Evolutionary conservation across 2,888 invertebrate genomes (phyloP).

Genomic region (Myopa testacea): DNA sequence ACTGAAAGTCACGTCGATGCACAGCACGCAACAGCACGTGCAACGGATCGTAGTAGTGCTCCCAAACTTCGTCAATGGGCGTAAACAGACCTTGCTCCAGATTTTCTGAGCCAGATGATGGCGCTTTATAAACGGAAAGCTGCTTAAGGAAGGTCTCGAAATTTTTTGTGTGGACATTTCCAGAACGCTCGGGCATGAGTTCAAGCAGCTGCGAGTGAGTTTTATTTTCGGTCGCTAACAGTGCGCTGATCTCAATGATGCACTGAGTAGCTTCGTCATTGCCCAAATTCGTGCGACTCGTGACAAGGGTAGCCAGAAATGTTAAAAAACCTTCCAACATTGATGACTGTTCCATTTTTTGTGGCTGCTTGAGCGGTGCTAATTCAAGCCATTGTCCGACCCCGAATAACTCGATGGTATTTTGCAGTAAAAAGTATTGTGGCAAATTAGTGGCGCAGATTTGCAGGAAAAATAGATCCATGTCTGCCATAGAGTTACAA

Average conservation of each 20-base stretch:
- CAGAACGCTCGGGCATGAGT: constrained; percentile 94
- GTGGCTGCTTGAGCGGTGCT: constrained; percentile 76
- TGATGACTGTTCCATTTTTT: constrained; percentile 86
- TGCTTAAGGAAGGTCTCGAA: constrained; percentile 88
- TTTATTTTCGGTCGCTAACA: constrained; percentile 93
- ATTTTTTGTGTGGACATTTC: constrained; percentile 89
- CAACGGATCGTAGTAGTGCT: constrained; percentile 91
- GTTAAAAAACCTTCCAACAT: constrained; percentile 95
- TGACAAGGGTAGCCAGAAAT: constrained; percentile 89
- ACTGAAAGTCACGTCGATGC: constrained; percentile 92
- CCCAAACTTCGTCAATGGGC: constrained; percentile 90
- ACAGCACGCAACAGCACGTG: constrained; percentile 92
- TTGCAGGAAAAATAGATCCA: constrained; percentile 95
- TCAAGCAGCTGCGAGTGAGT: constrained; percentile 96
- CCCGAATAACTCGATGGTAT: constrained; percentile 92
- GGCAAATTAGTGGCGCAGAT: constrained; percentile 90
- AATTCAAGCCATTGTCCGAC: constrained; percentile 88
- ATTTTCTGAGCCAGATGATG: constrained; percentile 77
- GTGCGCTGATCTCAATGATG: constrained; percentile 90
- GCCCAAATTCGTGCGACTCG: constrained; percentile 84
- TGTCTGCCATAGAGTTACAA: constrained; percentile 98
- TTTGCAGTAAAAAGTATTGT: constrained; percentile 85
- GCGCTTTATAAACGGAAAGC: constrained; percentile 88
- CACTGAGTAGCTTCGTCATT: constrained; percentile 77
- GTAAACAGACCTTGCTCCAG: constrained; percentile 92